Conservation (phyloP, 2,797 vertebrate species). For the Lemur catta region DNA sequence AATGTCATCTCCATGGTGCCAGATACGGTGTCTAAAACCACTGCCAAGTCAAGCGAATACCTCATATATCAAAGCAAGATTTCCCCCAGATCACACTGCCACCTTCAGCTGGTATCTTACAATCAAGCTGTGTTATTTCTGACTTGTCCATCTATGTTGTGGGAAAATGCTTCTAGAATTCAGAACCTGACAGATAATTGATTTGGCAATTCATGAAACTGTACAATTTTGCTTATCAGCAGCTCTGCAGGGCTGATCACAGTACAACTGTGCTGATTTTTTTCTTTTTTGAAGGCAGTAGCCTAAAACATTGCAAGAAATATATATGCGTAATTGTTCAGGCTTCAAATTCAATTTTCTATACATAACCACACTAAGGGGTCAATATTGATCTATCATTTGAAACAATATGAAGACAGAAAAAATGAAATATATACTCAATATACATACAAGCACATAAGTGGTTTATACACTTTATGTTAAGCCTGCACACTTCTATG, state of each 20-base stretch:
- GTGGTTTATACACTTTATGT: background rate
- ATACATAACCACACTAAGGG: background rate
- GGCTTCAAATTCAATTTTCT: slow-evolving; percentile 40
- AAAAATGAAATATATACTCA: background rate
- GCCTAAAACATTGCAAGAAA: slow-evolving; percentile 24
- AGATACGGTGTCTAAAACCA: background rate
- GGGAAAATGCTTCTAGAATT: slow-evolving; percentile 38
- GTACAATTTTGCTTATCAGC: background rate
- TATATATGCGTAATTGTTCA: background rate
- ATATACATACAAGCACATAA: background rate
- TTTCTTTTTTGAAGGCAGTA: slow-evolving; percentile 4
- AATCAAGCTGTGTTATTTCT: slow-evolving; percentile 43
- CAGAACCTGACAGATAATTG: background rate
- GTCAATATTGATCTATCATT: slow-evolving; percentile 2
- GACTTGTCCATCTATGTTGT: background rate
- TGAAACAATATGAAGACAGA: background rate
- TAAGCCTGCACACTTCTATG: background rate
- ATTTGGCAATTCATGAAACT: background rate
- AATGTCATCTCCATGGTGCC: background rate
- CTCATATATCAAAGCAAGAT: background rate
- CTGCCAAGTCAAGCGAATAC: background rate
- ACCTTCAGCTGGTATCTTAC: background rate
- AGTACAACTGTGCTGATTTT: background rate
- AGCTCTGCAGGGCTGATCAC: background rate
- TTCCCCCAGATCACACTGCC: background rate